phyloP scores from a whole-genome alignment of 2,113 vertebrate species.

The Plecotus auritus region DNA sequence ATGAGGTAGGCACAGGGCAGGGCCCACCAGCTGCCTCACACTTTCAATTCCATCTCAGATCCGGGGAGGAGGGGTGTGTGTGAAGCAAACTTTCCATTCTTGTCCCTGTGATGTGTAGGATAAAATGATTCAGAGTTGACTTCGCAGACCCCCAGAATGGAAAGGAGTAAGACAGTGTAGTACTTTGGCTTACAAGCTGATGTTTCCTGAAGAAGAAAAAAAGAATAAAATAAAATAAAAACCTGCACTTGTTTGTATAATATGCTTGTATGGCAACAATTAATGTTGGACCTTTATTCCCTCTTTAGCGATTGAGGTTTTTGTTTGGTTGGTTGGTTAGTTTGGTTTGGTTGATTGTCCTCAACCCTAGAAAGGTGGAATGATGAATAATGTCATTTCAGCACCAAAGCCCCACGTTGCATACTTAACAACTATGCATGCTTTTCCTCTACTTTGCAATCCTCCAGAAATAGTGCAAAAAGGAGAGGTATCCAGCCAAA shows the following conservation, averaged over 20 bases:
- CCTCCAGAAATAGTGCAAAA: neutral
- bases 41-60: neutral
- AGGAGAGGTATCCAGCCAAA: neutral
- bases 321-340: neutral
- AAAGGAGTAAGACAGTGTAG: neutral
- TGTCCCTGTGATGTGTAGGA: neutral
- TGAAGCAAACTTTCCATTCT: neutral
- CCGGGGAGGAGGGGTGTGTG: fast-evolving
- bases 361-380: neutral
- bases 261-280: neutral
- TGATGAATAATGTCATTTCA: neutral
- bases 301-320: neutral
- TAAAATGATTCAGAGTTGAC: neutral
- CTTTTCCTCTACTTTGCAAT: neutral
- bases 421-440: neutral
- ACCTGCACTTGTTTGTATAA: neutral
- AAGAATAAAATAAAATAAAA: neutral
- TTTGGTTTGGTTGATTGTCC: neutral
- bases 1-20: too few species aligned
- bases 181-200: neutral
- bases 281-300: neutral
- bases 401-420: neutral
- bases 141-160: neutral
- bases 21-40: neutral
- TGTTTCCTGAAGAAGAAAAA: neutral